These are phyloP conservation scores for Psittacus erithacus DNA, from an alignment of 2,113 vertebrate genomes.

Conservation along the genomic window DNA sequence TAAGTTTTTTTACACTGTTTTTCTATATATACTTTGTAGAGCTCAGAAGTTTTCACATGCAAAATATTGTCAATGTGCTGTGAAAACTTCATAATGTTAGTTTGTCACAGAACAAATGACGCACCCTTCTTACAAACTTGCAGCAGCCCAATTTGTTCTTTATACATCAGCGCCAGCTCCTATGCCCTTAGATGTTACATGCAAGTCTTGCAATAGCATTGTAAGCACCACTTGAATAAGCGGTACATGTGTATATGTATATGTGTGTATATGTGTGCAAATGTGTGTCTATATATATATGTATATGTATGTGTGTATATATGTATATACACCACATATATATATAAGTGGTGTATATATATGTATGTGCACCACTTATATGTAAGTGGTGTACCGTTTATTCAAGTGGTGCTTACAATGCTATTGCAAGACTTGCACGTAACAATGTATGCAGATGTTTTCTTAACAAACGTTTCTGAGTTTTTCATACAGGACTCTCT, in stretches of 20 bases:
- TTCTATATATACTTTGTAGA: neutral
- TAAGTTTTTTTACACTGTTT: neutral
- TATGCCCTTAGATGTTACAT: neutral
- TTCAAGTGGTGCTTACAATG: neutral
- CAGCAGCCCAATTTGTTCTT: neutral
- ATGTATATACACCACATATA: too few relatives aligned
- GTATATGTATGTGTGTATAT: too few relatives aligned
- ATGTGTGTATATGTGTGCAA: too few relatives aligned
- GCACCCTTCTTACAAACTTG: neutral
- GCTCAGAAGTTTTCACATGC: neutral
- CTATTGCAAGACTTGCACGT: neutral
- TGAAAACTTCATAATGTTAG: neutral
- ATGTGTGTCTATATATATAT: too few relatives aligned
- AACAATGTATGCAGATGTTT: neutral
- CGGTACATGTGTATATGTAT: too few relatives aligned
- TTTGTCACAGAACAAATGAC: constrained; percentile 25
- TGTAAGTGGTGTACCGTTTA: neutral
- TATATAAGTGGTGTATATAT: too few relatives aligned
- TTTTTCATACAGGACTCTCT: neutral
- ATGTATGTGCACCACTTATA: too few relatives aligned
- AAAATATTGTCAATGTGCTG: neutral
- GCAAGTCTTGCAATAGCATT: neutral
- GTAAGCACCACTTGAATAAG: neutral
- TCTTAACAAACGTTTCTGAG: neutral
- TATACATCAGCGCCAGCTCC: neutral